phyloP scores from a whole-genome alignment of 1,140 invertebrate genomes.

The Ooceraea biroi region DNA sequence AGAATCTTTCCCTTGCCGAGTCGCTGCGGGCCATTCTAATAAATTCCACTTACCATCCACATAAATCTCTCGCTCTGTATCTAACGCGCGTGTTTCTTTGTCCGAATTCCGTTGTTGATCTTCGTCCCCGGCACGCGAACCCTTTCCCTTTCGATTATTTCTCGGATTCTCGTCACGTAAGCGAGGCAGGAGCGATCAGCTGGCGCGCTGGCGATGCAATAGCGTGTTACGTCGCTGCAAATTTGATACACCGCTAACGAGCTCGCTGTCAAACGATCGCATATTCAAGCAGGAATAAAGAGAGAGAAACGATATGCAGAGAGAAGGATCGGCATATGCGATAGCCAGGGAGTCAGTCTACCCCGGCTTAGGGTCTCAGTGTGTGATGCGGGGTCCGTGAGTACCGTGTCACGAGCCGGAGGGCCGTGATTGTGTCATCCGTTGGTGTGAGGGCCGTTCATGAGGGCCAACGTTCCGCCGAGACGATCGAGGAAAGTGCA shows the following conservation, averaged over 20 bases:
- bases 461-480: slow-evolving; percentile 67
- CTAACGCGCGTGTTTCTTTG: background rate
- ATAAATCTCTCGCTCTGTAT: background rate
- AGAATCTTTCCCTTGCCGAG: background rate
- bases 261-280: slow-evolving; percentile 70
- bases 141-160: slow-evolving; percentile 24
- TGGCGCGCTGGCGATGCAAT: slow-evolving; percentile 42
- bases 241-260: slow-evolving; percentile 71
- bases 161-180: slow-evolving; percentile 48
- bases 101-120: background rate
- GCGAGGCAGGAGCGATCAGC: slow-evolving; percentile 43
- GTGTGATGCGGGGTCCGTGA: slow-evolving; percentile 81
- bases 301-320: slow-evolving; percentile 30
- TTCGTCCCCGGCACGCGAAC: background rate
- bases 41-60: too few species aligned
- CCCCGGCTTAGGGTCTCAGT: slow-evolving; percentile 77
- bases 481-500: slow-evolving; percentile 67
- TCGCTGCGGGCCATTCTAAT: too few species aligned
- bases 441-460: slow-evolving; percentile 74
- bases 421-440: slow-evolving; percentile 82
- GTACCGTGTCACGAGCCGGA: slow-evolving; percentile 76
- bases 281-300: slow-evolving; percentile 63
- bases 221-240: slow-evolving; percentile 69
- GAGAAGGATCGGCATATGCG: slow-evolving; percentile 49
- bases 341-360: slow-evolving; percentile 51